These are phyloP conservation scores for Mus spicilegus DNA, from an alignment of 2,113 vertebrate species.

Conservation along the genomic window DNA sequence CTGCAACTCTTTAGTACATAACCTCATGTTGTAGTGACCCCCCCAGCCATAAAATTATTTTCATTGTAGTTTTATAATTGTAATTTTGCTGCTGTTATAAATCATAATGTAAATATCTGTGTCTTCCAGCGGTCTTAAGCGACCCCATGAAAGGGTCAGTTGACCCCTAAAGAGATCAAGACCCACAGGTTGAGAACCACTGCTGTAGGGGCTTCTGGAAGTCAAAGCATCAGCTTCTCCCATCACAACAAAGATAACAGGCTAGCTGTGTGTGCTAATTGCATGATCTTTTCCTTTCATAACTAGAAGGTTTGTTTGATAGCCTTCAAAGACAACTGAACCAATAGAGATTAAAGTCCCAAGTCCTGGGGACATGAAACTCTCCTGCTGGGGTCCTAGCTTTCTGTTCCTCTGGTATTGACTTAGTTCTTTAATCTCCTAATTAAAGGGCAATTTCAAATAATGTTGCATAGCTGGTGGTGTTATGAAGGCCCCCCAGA, in stretches of 20 bases:
- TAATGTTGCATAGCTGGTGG: constrained; percentile 22
- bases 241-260: background rate
- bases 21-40: background rate
- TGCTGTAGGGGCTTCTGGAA: constrained; percentile 2
- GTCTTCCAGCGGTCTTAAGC: background rate
- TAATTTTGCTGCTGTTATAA: background rate
- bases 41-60: background rate
- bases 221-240: background rate
- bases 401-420: constrained; percentile 60
- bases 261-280: constrained; percentile 41
- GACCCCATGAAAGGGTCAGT: background rate
- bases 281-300: constrained; percentile 50
- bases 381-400: constrained; percentile 58
- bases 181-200: background rate
- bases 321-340: constrained; percentile 62
- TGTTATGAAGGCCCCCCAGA: background rate
- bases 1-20: background rate
- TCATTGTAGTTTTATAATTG: background rate
- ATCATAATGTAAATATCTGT: background rate
- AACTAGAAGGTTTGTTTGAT: constrained; percentile 46
- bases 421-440: constrained; percentile 71
- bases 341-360: constrained; percentile 48
- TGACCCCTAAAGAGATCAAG: background rate
- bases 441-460: constrained; percentile 76
- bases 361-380: background rate